Evolutionary conservation across 1,140 invertebrate genomes (phyloP).

Genomic region (Metaphire vulgaris): DNA sequence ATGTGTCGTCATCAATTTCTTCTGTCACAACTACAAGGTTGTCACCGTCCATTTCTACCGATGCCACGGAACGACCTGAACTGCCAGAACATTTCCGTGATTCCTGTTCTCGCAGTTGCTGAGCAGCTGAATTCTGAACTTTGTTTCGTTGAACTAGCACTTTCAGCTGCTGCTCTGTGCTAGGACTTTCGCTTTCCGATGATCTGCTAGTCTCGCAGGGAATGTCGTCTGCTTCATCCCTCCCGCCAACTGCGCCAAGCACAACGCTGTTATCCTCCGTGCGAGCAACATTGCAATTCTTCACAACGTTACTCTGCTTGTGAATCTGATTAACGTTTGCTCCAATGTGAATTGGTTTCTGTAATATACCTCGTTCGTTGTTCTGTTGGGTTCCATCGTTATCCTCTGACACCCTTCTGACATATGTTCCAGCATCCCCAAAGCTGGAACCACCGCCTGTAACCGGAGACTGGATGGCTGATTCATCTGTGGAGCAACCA

Average conservation of each 20-base stretch:
- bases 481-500: not conserved
- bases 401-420: not conserved
- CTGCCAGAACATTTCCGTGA: slow-evolving; percentile 4
- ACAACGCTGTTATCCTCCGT: slow-evolving; percentile 38
- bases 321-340: not conserved
- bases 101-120: not conserved
- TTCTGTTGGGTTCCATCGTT: slow-evolving; percentile 4
- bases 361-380: not conserved
- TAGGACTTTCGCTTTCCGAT: slow-evolving; percentile 39
- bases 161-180: slow-evolving; percentile 41
- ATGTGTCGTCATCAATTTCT: slow-evolving; percentile 30
- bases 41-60: slow-evolving; percentile 50
- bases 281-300: slow-evolving; percentile 36
- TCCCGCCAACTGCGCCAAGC: slow-evolving; percentile 30
- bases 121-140: not conserved
- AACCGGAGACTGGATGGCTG: not conserved
- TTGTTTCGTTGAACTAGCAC: slow-evolving; percentile 39
- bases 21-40: slow-evolving; percentile 48
- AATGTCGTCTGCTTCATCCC: not conserved
- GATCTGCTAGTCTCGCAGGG: slow-evolving; percentile 17
- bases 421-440: not conserved
- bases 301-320: slow-evolving; percentile 19
- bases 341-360: not conserved
- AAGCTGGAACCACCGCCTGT: not conserved
- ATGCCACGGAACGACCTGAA: slow-evolving; percentile 34